Conservation (phyloP, 2,797 vertebrate species). For the Chelidonichthys spinosus region DNA sequence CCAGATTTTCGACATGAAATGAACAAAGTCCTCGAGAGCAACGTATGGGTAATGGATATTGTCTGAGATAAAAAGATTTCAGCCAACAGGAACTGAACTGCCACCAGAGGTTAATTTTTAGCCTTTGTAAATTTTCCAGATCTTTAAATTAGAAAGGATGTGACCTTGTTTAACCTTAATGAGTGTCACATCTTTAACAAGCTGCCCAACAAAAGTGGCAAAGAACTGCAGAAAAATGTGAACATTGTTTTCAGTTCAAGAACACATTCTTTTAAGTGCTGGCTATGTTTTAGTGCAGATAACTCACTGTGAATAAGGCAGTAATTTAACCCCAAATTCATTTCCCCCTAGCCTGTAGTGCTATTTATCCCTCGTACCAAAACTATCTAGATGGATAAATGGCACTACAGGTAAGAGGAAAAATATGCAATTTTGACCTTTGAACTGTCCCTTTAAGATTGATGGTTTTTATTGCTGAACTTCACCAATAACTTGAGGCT, state of each 20-base stretch:
- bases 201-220: background rate
- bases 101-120: background rate
- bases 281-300: too few relatives aligned
- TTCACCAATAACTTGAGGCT: background rate
- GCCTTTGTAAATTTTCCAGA: background rate
- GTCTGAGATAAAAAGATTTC: background rate
- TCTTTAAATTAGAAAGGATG: background rate
- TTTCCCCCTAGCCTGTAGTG: too few relatives aligned
- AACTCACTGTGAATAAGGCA: too few relatives aligned
- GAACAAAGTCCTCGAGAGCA: conserved; percentile 32
- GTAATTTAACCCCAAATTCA: too few relatives aligned
- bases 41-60: conserved; percentile 25
- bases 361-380: too few relatives aligned
- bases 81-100: background rate
- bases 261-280: too few relatives aligned
- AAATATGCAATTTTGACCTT: too few relatives aligned
- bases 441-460: background rate
- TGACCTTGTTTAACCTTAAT: background rate
- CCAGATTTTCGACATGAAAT: conserved; percentile 27
- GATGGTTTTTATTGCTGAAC: background rate
- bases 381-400: too few relatives aligned
- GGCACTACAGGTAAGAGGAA: too few relatives aligned
- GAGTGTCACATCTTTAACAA: background rate
- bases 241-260: too few relatives aligned
- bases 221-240: too few relatives aligned